Evolutionary conservation across 1,140 invertebrate species (phyloP).

Genomic region (Euwallacea fornicatus): DNA sequence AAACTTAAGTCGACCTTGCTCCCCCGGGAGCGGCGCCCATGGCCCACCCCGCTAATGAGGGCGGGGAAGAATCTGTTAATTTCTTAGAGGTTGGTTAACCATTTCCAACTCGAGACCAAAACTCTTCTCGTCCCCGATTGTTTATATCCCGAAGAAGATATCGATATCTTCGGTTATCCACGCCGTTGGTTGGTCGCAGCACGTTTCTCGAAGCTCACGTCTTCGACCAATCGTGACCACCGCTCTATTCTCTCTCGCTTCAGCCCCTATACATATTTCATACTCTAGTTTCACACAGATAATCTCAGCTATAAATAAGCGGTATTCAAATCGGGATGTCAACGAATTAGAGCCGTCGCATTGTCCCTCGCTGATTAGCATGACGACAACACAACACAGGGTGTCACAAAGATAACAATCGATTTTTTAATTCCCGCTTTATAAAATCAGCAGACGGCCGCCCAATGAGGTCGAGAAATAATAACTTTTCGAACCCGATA

Average conservation of each 20-base stretch:
- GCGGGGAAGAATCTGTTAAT: too few species aligned
- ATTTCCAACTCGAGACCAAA: too few species aligned
- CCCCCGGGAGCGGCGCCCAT: too few species aligned
- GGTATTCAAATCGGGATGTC: background rate
- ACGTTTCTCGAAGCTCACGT: slow-evolving; percentile 21
- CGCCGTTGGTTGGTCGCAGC: slow-evolving; percentile 12
- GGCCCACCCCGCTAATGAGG: too few species aligned
- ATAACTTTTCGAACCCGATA: slow-evolving; percentile 23
- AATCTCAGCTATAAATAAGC: slow-evolving; percentile 7
- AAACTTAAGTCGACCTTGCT: too few species aligned
- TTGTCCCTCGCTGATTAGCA: slow-evolving; percentile 11
- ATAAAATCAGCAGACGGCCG: slow-evolving; percentile 28
- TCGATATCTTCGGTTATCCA: slow-evolving; percentile 4
- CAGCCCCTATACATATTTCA: background rate
- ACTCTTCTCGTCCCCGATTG: background rate
- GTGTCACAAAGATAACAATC: slow-evolving; percentile 28
- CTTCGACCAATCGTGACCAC: slow-evolving; percentile 22
- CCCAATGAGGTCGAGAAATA: slow-evolving; percentile 22
- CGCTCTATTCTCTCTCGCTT: slow-evolving; percentile 9
- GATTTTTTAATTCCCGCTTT: slow-evolving; percentile 25
- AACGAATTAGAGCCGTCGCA: slow-evolving; percentile 3
- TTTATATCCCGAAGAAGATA: background rate
- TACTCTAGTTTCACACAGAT: slow-evolving; percentile 2
- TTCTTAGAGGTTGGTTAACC: too few species aligned
- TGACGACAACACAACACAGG: slow-evolving; percentile 8